Conservation (phyloP, 2,113 vertebrate genomes). For the Oceanodroma tethys region DNA sequence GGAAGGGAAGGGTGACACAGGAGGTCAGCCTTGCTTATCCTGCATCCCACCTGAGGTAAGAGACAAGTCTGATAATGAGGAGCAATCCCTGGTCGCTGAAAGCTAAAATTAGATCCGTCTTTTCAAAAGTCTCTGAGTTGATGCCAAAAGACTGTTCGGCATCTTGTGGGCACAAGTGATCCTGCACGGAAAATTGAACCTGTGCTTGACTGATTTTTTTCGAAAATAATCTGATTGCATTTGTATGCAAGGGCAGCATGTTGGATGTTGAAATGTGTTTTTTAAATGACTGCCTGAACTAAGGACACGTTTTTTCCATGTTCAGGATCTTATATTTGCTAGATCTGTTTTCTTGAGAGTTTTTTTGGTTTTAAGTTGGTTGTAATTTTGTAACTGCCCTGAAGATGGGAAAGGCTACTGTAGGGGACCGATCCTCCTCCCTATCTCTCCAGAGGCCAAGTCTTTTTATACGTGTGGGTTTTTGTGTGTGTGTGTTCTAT, state of each 20-base stretch:
- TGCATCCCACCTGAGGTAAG: neutral
- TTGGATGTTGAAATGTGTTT: neutral
- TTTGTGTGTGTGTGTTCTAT: neutral
- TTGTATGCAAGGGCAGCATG: neutral
- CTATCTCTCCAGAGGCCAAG: neutral
- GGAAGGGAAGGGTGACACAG: neutral
- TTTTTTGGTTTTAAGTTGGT: neutral
- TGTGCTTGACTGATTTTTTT: neutral
- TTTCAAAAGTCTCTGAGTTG: neutral
- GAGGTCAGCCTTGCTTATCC: neutral
- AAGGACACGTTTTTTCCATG: neutral
- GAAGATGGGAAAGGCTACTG: neutral
- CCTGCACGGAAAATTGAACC: neutral
- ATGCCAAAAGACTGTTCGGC: neutral
- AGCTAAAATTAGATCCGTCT: neutral
- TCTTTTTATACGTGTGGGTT: fast-evolving
- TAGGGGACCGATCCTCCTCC: neutral
- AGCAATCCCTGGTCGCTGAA: neutral
- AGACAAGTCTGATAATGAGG: neutral
- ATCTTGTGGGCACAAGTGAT: neutral
- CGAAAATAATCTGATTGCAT: neutral
- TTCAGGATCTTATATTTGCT: neutral
- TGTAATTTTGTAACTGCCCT: neutral
- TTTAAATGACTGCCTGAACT: neutral
- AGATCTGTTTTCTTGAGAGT: neutral